Conservation (phyloP, 2,888 invertebrate species). For the Phalangium opilio region DNA sequence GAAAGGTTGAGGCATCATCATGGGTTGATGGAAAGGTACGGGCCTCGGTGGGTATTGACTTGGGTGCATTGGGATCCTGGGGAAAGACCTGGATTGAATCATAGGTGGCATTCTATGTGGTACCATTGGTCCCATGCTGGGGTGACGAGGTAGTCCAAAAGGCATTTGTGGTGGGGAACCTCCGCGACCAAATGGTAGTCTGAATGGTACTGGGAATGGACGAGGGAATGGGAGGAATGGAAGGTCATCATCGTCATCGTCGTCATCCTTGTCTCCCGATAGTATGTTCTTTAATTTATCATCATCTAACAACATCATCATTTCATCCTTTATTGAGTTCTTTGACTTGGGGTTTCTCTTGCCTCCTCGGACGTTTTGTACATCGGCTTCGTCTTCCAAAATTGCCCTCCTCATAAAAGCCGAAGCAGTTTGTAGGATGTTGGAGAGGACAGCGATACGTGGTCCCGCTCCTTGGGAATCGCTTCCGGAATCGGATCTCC, state of each 20-base stretch:
- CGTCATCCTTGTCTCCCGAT: slow-evolving; percentile 7
- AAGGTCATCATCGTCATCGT: slow-evolving; percentile 13
- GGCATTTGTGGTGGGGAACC: slow-evolving; percentile 13
- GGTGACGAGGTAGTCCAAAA: slow-evolving; percentile 12
- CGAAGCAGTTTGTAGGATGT: slow-evolving; percentile 14
- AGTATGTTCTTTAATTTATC: background rate
- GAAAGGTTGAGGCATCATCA: slow-evolving; percentile 6
- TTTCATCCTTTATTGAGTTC: slow-evolving; percentile 10
- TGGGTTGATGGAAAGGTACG: slow-evolving; percentile 10
- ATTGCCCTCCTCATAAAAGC: slow-evolving; percentile 12
- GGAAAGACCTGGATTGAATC: slow-evolving; percentile 1
- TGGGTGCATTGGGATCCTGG: no score
- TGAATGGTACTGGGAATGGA: slow-evolving; percentile 11
- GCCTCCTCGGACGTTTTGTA: slow-evolving; percentile 10
- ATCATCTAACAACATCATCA: slow-evolving; percentile 1
- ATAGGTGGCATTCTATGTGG: slow-evolving; percentile 14
- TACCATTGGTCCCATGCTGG: slow-evolving; percentile 11
- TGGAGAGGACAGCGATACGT: slow-evolving; percentile 3
- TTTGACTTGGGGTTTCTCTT: slow-evolving; percentile 4
- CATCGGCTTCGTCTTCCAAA: slow-evolving; percentile 10
- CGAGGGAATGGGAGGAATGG: slow-evolving; percentile 12
- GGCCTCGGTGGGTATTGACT: background rate
- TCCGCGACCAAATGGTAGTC: slow-evolving; percentile 6
- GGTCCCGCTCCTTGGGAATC: no score
- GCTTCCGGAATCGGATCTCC: no score